Evolutionary conservation across 2,888 invertebrate species (phyloP).

Genomic region (Sinopyrophorus schimmeli): DNA sequence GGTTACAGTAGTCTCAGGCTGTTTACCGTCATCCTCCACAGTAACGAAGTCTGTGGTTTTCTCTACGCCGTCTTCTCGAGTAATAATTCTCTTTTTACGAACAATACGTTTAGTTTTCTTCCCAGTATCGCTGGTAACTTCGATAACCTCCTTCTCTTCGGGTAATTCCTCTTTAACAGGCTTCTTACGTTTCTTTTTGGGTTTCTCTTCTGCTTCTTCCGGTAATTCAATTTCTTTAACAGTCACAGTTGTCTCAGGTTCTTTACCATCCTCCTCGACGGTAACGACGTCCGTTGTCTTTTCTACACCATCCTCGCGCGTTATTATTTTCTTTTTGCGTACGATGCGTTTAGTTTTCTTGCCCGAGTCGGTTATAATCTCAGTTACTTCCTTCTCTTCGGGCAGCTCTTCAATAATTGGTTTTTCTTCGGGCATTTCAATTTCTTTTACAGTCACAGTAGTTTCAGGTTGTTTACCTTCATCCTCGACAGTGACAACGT

Average conservation of each 20-base stretch:
- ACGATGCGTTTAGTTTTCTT: slow-evolving; percentile 37
- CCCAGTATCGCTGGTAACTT: slow-evolving; percentile 41
- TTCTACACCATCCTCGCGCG: slow-evolving; percentile 45
- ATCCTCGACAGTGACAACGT: slow-evolving; percentile 54
- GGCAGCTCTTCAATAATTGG: slow-evolving; percentile 23
- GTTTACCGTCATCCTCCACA: slow-evolving; percentile 46
- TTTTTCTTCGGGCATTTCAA: slow-evolving; percentile 44
- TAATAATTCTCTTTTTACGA: slow-evolving; percentile 50
- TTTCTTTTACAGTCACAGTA: slow-evolving; percentile 41
- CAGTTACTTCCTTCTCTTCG: slow-evolving; percentile 30
- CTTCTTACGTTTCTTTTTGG: slow-evolving; percentile 45
- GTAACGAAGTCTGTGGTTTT: slow-evolving; percentile 43
- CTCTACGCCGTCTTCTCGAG: slow-evolving; percentile 42
- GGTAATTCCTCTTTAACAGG: slow-evolving; percentile 42
- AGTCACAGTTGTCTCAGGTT: slow-evolving; percentile 30
- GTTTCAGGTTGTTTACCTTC: slow-evolving; percentile 52
- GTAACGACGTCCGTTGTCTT: slow-evolving; percentile 34
- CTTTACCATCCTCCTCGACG: slow-evolving; percentile 31
- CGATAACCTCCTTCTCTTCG: slow-evolving; percentile 41
- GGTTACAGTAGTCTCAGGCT: slow-evolving; percentile 45
- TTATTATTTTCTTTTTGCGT: slow-evolving; percentile 49
- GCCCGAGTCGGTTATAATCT: slow-evolving; percentile 18
- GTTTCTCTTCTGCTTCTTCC: slow-evolving; percentile 48
- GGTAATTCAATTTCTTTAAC: slow-evolving; percentile 33
- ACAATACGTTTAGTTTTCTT: slow-evolving; percentile 41